These are phyloP conservation scores for Eilema caniola DNA, from an alignment of 2,888 invertebrate genomes.

Conservation along the genomic window DNA sequence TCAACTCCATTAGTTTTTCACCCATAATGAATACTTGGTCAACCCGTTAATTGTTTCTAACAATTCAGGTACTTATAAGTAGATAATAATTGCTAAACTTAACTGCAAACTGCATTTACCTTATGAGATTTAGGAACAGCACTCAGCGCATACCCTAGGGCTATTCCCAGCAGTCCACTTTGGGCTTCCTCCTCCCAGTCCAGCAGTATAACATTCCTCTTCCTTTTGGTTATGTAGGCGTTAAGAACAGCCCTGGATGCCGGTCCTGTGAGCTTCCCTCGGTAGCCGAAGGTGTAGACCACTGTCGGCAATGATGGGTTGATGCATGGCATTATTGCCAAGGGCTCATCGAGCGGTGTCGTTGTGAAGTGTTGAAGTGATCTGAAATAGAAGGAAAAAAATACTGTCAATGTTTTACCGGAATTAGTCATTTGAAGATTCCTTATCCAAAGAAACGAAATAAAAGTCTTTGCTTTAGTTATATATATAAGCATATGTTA, in stretches of 20 bases:
- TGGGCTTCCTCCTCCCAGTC: slow-evolving; percentile 81
- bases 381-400: slow-evolving; percentile 53
- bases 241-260: slow-evolving; percentile 74
- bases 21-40: neutral
- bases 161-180: slow-evolving; percentile 70
- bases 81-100: neutral
- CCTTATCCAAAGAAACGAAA: no score
- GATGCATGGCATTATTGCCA: slow-evolving; percentile 65
- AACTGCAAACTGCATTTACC: slow-evolving; percentile 52
- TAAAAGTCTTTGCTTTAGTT: neutral
- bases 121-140: slow-evolving; percentile 78
- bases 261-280: slow-evolving; percentile 69
- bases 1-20: neutral
- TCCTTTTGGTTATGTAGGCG: slow-evolving; percentile 71
- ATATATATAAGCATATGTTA: no score
- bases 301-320: slow-evolving; percentile 68
- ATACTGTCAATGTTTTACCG: neutral
- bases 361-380: slow-evolving; percentile 63
- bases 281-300: slow-evolving; percentile 79
- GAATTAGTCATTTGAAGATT: neutral
- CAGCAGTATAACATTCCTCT: slow-evolving; percentile 75
- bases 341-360: slow-evolving; percentile 61
- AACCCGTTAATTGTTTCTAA: no score
- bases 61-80: no score
- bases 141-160: slow-evolving; percentile 69